These are phyloP conservation scores for Chrysina gloriosa DNA, from an alignment of 2,888 invertebrate genomes.

Conservation along the genomic window DNA sequence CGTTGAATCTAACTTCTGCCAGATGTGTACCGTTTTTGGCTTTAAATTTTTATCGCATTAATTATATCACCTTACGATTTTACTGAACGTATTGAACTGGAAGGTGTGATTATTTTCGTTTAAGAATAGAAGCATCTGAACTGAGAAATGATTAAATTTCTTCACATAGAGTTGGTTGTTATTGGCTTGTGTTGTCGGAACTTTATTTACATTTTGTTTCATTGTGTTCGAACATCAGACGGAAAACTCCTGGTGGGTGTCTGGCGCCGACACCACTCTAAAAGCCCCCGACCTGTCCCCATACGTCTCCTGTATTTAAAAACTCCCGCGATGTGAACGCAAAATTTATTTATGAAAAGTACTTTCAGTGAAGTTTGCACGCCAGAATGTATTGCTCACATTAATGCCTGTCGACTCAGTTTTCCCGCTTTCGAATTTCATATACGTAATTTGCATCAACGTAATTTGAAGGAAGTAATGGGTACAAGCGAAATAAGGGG, in stretches of 20 bases:
- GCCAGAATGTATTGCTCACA: background rate
- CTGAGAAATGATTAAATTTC: constrained; percentile 28
- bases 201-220: constrained; percentile 36
- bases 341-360: constrained; percentile 14
- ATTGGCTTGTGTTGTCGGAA: constrained; percentile 29
- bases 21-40: no score
- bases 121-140: background rate
- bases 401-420: no score
- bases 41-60: no score
- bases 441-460: no score
- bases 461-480: no score
- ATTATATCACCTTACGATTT: no score
- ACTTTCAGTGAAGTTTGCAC: background rate
- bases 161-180: constrained; percentile 3
- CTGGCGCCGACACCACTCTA: constrained; percentile 35
- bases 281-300: constrained; percentile 11
- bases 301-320: constrained; percentile 21
- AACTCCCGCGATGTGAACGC: constrained; percentile 3
- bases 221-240: constrained; percentile 36
- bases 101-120: constrained; percentile 6
- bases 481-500: no score
- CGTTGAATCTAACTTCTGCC: no score
- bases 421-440: no score
- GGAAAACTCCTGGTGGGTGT: constrained; percentile 28
- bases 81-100: no score